Evolutionary conservation across 2,888 invertebrate species (phyloP).

Genomic region (Tipula helvola): DNA sequence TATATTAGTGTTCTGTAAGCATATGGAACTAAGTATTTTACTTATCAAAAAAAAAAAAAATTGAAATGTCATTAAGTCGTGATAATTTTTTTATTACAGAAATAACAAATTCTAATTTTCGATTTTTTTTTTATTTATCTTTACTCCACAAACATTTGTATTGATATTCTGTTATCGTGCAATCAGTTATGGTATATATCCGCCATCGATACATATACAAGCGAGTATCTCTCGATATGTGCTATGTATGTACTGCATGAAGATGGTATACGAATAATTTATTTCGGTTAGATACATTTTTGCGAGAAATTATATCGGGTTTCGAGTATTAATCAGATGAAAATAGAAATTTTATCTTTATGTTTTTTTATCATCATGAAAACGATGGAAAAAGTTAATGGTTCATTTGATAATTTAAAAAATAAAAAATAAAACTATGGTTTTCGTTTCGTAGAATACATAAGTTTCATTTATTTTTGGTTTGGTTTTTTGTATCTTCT

Average conservation of each 20-base stretch:
- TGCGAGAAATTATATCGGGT: background rate
- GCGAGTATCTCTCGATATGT: background rate
- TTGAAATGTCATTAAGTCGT: background rate
- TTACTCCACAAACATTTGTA: background rate
- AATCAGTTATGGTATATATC: background rate
- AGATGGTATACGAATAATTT: background rate
- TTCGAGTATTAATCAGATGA: constrained; percentile 4
- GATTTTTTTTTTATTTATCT: background rate
- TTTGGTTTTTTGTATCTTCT: background rate
- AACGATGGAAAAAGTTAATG: background rate
- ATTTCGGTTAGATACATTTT: background rate
- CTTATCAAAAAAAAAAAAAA: background rate
- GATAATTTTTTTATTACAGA: background rate
- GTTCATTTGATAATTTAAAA: background rate
- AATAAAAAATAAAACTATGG: background rate
- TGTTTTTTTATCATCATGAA: background rate
- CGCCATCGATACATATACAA: background rate
- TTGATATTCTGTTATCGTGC: constrained; percentile 4
- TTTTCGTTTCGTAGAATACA: background rate
- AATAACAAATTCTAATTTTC: background rate
- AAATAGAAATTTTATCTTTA: background rate
- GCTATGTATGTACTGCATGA: background rate
- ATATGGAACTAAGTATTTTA: no score
- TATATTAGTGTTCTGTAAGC: no score
- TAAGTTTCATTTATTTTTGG: background rate